Evolutionary conservation across 2,113 vertebrate species (phyloP), one percentile per base, ranked within the genome.

Genomic region (Tympanuchus pallidicinctus): DNA sequence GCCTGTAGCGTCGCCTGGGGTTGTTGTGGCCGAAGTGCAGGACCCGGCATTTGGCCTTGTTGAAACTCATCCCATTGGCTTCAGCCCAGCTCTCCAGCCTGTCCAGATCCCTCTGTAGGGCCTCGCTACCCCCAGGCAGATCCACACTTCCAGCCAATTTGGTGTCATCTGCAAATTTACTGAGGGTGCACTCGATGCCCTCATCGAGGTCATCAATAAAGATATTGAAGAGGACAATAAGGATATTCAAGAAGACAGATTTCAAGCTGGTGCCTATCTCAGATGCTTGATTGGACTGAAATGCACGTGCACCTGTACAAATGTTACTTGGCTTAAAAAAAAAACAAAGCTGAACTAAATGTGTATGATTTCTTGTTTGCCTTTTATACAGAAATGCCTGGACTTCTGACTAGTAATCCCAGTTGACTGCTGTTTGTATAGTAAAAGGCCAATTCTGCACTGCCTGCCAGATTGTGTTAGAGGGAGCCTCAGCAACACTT

Each of bases 401-500:
- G 16, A 54, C 24, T 57, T 78, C 6, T 34, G 16, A 10, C n/a
- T 78, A 70, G 28, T n/a, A 67, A 25, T 67, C 24, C 60, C 71
- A 64, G 28, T 17, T 40, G 75, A 47, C 32, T 42, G 19, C 40
- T 40, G 3, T 57, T 82, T 32, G 32, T 6, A 10, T 21, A 28
- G 47, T 13, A 50, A 25, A 38, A 47, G 54, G 25, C 42, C 42
- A 25, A n/a, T 67, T 71, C 40, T 47, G 36, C 1, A 1, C 17
- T 36, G 48, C 32, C 20, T 73, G 8, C 28, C 36, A 45, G n/a
- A 18, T 30, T 48, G 0, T 21, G 11, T 18, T 1, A 3, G 57
- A 73, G 28, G 74, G n/a, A 77, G 73, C 28, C 17, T 42, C 24
- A 36, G 12, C 25, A 82, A 18, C 12, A 5, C 61, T 72, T 45